Conservation (phyloP, 2,113 vertebrate genomes). For the Anolis sagrei region DNA sequence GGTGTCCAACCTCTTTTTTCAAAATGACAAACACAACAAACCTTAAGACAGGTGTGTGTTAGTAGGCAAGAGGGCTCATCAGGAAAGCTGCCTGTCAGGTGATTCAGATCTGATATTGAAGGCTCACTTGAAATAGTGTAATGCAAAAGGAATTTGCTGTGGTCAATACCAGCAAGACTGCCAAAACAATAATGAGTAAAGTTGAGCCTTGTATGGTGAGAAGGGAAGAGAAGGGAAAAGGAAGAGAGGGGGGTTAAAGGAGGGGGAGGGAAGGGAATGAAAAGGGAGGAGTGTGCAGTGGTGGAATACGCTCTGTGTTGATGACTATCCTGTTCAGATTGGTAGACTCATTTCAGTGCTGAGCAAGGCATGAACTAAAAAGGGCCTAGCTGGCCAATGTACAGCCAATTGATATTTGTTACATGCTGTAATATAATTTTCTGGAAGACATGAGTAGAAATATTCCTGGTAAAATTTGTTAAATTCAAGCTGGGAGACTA, state of each 20-base stretch:
- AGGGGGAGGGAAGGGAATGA: too few relatives aligned
- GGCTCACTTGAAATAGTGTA: constrained; percentile 66
- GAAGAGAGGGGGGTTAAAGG: too few relatives aligned
- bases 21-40: constrained; percentile 62
- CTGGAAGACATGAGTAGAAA: neutral
- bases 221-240: too few relatives aligned
- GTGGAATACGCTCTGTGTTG: too few relatives aligned
- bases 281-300: neutral
- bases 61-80: constrained; percentile 64
- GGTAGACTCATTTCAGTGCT: neutral
- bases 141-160: constrained; percentile 66
- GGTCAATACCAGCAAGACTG: constrained; percentile 38
- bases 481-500: neutral
- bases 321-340: neutral
- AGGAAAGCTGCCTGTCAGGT: constrained; percentile 76
- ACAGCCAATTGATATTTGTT: neutral
- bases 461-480: neutral
- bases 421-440: neutral
- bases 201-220: constrained; percentile 6
- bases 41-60: constrained; percentile 75
- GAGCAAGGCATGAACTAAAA: neutral
- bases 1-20: constrained; percentile 67
- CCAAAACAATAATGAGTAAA: constrained; percentile 49
- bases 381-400: neutral
- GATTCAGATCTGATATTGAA: constrained; percentile 71